Evolutionary conservation across 2,888 invertebrate species (phyloP), one percentile per base, ranked within the genome.

Genomic region (Drosophila silvestris): DNA sequence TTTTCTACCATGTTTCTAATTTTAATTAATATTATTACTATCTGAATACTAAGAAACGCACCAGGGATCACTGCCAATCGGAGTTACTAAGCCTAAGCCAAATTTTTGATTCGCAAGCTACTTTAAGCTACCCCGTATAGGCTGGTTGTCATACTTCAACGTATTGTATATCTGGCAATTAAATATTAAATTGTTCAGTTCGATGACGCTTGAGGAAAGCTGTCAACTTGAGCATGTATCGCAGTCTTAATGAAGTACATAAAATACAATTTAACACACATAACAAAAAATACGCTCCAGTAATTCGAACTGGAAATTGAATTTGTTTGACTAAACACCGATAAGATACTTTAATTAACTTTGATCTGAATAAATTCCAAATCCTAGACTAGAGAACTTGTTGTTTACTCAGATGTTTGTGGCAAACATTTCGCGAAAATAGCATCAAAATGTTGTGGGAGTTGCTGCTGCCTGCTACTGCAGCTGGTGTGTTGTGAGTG

Each of bases 371-470:
- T 22, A 3, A 12, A 44, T 44, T 22, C 6, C 12, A 22, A 44
- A 1, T 12, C 22, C 22, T n/a, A 4, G 16, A 47, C 22, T 26
- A 9, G 47, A 9, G 1, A 26, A 16, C 26, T 16, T 51, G 19
- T 10, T 51, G 28, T 5, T 5, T 16, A 6, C 7, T 10, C 28
- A 10, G 19, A 51, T 19, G 19, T 19, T 28, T 10, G 28, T 51
- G 51, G 51, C 51, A 28, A 51, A 1, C 19, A 47, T 26, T 26
- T 47, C 26, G 26, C 16, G 47, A 47, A 47, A 47, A 68, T 51
- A 39, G 33, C 68, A 51, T n/a, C 54, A 1, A 22, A 51, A 69
- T 68, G 35, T 39, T 47, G 47, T 33, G 54, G 37, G n/a, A 50
- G 61, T 35, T 22, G 58, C 41, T 32, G 35, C 32, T 39, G n/a